Percentiles rank a stretch among this genome's conserved stretches.
phyloP scores from a whole-genome alignment of 2,888 invertebrate genomes.

The Strigamia crassipes region DNA sequence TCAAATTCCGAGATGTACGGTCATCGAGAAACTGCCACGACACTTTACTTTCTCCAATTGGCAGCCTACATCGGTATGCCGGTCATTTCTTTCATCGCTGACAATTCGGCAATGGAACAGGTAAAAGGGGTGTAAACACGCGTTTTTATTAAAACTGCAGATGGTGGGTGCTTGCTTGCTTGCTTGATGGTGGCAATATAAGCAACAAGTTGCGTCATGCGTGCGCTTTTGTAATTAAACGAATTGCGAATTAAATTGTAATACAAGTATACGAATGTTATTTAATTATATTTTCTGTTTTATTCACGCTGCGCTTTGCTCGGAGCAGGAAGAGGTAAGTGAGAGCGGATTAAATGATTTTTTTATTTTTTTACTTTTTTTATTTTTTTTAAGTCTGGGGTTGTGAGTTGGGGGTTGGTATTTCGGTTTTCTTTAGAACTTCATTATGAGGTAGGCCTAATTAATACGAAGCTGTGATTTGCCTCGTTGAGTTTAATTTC shows the following conservation, averaged over 20 bases:
- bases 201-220: too few relatives aligned
- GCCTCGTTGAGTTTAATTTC: neutral
- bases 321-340: neutral
- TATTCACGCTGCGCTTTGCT: neutral
- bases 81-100: conserved; percentile 39
- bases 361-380: neutral
- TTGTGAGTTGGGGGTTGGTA: neutral
- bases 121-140: neutral
- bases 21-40: neutral
- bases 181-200: too few relatives aligned
- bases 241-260: neutral
- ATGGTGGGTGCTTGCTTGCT: neutral
- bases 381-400: neutral
- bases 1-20: conserved; percentile 33
- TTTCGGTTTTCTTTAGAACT: neutral
- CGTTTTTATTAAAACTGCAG: neutral
- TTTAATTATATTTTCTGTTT: neutral
- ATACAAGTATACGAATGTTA: neutral
- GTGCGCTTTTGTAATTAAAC: neutral
- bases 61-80: conserved; percentile 20
- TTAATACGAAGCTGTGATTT: neutral
- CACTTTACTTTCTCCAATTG: conserved; percentile 37
- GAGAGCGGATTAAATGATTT: neutral
- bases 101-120: conserved; percentile 45
- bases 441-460: neutral